Conservation (phyloP, 2,797 vertebrate genomes). For the Cossypha heuglini region DNA sequence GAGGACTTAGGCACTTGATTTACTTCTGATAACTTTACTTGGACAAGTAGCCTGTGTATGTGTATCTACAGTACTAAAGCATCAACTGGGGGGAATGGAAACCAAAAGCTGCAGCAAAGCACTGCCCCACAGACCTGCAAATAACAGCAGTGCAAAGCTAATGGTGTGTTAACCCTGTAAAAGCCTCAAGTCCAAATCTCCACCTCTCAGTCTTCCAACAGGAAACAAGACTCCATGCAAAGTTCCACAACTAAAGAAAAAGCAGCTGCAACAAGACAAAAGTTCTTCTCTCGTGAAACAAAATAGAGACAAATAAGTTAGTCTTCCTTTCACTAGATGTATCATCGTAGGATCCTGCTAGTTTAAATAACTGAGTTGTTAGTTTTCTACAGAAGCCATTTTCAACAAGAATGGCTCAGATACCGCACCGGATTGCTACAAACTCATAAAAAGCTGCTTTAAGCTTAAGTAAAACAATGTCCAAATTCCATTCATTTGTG, state of each 20-base stretch:
- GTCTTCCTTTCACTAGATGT: conserved; percentile 79
- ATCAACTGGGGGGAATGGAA: conserved; percentile 53
- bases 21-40: conserved; percentile 71
- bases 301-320: conserved; percentile 79
- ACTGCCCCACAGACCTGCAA: conserved; percentile 74
- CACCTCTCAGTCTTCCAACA: conserved; percentile 72
- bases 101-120: conserved; percentile 71
- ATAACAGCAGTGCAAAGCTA: conserved; percentile 73
- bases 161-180: conserved; percentile 76
- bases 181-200: conserved; percentile 73
- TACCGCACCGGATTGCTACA: conserved; percentile 80
- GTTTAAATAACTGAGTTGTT: conserved; percentile 81
- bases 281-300: conserved; percentile 76
- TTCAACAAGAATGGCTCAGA: conserved; percentile 79
- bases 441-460: conserved; percentile 83
- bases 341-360: conserved; percentile 80
- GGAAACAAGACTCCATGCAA: conserved; percentile 72
- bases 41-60: conserved; percentile 75
- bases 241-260: conserved; percentile 77
- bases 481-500: conserved; percentile 79
- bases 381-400: conserved; percentile 80
- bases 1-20: conserved; percentile 82
- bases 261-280: conserved; percentile 77
- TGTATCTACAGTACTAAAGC: conserved; percentile 68
- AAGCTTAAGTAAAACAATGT: conserved; percentile 81